Base-by-base conservation (phyloP, 2,797 vertebrate genomes). In the Anisognathus igniventris region DNA sequence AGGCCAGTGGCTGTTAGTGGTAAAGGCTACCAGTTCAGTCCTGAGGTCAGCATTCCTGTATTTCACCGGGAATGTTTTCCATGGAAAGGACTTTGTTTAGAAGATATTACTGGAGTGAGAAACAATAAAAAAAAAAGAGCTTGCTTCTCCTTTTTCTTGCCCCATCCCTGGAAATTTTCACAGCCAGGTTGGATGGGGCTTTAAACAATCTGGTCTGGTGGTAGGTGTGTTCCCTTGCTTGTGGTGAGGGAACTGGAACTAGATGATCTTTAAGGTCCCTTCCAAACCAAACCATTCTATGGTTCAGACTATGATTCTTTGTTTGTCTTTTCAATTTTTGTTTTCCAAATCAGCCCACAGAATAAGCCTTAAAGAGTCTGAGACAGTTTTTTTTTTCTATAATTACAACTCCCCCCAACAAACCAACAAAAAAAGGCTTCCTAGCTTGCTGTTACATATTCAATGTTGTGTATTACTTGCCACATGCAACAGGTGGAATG, bases 371-470 rank as follows among this genome's bases (percentile, higher is more conserved):
- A 31, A 40, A 24, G 48, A 53, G 80, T 48, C 10, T 22, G 45
- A 65, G 45, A 33, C 12, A 23, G 6, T 7, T 39, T 20, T 28
- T 39, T 18, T 23, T 8, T 30, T 30, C 13, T 50, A 6, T 31
- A n/a, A 35, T 28, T 37, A 20, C 3, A 25, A 8, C 22, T 25
- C 10, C 4, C 9, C 7, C 2, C 42, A 51, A 10, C 10, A 42
- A 60, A 22, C 14, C 11, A 27, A 57, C 7, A 33, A 12, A 25
- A 4, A 31, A 30, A 23, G 1, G 5, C 25, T 24, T 53, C n/a
- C 6, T 11, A 22, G 33, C 4, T 18, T 11, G 7, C 14, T 5
- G 24, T 14, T 17, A 2, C 1, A 7, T 6, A 2, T 2, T 5
- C 44, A 17, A 1, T 6, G 39, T 6, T 12, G 1, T 6, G 33